These are phyloP conservation scores for Dasysyrphus tricinctus DNA, from an alignment of 2,888 invertebrate genomes.

Conservation along the genomic window DNA sequence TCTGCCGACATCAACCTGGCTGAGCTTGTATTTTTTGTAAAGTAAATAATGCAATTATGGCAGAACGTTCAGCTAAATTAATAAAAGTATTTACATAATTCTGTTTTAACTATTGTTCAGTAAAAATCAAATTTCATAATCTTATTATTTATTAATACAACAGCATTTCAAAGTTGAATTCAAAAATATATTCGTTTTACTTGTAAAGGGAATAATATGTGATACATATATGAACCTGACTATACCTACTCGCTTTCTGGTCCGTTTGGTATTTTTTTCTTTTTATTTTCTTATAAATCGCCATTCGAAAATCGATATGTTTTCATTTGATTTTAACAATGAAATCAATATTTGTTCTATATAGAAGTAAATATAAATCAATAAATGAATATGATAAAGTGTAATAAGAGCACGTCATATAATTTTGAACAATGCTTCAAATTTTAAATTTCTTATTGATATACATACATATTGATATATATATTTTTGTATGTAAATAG, in stretches of 20 bases:
- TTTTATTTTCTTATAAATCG: not conserved
- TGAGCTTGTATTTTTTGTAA: not conserved
- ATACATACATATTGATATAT: constrained; percentile 2
- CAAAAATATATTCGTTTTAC: constrained; percentile 4
- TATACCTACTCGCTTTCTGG: constrained; percentile 40
- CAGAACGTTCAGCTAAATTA: constrained; percentile 45
- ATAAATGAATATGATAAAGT: constrained; percentile 24
- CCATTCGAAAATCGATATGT: constrained; percentile 64
- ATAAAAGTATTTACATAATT: constrained; percentile 47
- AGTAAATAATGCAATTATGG: constrained; percentile 45
- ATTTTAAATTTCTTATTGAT: not conserved
- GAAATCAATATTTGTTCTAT: constrained; percentile 29
- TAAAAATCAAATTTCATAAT: constrained; percentile 5
- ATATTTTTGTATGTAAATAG: constrained; percentile 28
- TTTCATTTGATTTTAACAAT: constrained; percentile 31
- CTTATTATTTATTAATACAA: not conserved
- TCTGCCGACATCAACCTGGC: too few relatives aligned
- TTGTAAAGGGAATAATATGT: constrained; percentile 22
- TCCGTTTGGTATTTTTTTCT: constrained; percentile 41
- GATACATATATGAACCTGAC: constrained; percentile 15
- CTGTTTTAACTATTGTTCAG: not conserved
- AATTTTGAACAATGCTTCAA: constrained; percentile 36
- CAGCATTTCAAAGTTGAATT: not conserved
- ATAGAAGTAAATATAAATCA: constrained; percentile 8
- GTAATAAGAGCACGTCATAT: constrained; percentile 18